Conservation (phyloP, 2,888 invertebrate species). For the Erpobdella octoculata region DNA sequence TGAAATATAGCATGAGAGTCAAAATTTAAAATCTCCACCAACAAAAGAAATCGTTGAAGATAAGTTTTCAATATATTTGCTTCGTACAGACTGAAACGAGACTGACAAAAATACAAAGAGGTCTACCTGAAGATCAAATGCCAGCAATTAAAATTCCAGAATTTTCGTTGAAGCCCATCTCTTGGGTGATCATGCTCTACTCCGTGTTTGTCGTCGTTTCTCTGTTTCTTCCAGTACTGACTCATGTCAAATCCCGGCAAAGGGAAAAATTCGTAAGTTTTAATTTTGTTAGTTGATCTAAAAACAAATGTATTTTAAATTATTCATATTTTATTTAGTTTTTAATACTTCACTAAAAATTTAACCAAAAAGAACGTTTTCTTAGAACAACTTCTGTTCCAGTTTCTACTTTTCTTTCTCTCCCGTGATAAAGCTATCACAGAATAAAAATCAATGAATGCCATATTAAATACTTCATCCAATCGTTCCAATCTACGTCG, state of each 20-base stretch:
- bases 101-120: neutral
- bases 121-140: constrained; percentile 18
- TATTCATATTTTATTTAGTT: neutral
- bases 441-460: no score
- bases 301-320: constrained; percentile 4
- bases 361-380: no score
- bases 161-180: neutral
- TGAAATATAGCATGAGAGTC: no score
- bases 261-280: constrained; percentile 21
- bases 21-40: neutral
- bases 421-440: no score
- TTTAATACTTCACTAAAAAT: no score
- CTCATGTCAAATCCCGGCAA: no score
- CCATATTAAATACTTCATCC: no score
- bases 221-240: neutral
- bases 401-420: no score
- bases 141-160: neutral
- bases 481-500: no score
- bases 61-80: neutral
- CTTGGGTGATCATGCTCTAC: constrained; percentile 3
- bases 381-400: no score
- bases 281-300: neutral
- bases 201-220: constrained; percentile 7
- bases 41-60: neutral
- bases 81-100: neutral